Base-by-base conservation (phyloP, 2,888 invertebrate genomes). In the Drosophila buzzatii region DNA sequence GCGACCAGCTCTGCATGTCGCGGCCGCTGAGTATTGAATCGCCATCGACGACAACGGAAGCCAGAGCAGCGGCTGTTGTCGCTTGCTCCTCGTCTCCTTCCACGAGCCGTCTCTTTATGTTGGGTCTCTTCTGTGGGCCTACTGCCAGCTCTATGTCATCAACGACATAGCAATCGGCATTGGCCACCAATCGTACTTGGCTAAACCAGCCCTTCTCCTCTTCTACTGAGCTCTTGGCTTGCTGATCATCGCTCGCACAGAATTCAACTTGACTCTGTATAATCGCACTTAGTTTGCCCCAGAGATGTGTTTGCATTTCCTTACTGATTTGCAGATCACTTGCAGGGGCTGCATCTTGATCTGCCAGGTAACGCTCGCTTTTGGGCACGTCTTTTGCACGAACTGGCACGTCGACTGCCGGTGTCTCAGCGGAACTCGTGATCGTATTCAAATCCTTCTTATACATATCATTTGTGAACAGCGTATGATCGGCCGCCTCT, bases 401-500 rank as follows among this genome's bases (percentile, higher is more conserved):
- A 1, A 41, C 27, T 7, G 2, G 14, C 31, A 27, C 27, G 27
- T 27, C 27, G 16, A 33, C 18, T 23, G 65, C 4, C 27, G 51
- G 10, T 10, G 20, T 39, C 10, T 23, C 10, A 7, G 3, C n/a
- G 2, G 57, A 23, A 12, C 18, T 16, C 2, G 16, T n/a, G 14
- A 51, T 31, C 35, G 20, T 0, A 7, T 33, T 31, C 5, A 6
- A 14, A 4, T 18, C 18, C 18, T 18, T 49, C 31, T 49, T 35
- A 39, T 83, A 92, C 86, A 92, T 81, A 0, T 73, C 77, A 66
- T 92, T 85, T 4, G 73, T 89, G 2, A 92, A 74, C 4, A 91
- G 66, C 3, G 75, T 88, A 18, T 78, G 82, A 47, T 92, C 91
- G 4, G 89, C 77, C 0, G 92, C 92, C 69, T 91, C 90, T 12